A percentile compares a stretch with the other conserved stretches of the same genome.
Conservation (phyloP, 2,888 invertebrate genomes). For the Cheiracanthium punctorium region DNA sequence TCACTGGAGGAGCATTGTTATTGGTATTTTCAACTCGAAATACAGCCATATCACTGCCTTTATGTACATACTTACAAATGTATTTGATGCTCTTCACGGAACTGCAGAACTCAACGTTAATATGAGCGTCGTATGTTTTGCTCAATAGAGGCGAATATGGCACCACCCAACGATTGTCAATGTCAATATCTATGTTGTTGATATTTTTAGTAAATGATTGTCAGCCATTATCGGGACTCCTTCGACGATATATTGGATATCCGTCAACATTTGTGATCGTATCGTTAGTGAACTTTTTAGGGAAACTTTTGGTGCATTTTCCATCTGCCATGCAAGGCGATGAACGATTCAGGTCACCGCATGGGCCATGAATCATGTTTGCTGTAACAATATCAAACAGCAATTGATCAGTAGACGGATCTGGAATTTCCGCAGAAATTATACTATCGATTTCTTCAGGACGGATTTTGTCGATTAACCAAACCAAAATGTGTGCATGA, state of each 20-base stretch:
- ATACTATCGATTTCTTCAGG: not conserved
- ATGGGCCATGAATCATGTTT: conserved; percentile 24
- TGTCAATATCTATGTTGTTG: conserved; percentile 20
- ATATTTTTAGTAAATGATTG: conserved; percentile 26
- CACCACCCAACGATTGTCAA: conserved; percentile 1
- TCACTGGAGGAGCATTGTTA: conserved; percentile 6
- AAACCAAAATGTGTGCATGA: conserved; percentile 72
- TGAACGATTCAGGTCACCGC: conserved; percentile 22
- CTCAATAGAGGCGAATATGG: conserved; percentile 20
- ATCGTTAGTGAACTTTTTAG: conserved; percentile 21
- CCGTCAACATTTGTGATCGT: conserved; percentile 33
- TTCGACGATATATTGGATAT: conserved; percentile 42
- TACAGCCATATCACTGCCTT: conserved; percentile 39
- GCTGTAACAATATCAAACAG: conserved; percentile 2
- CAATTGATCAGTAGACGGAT: not conserved
- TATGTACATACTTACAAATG: conserved; percentile 24
- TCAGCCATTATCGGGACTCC: conserved; percentile 31
- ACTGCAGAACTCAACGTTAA: conserved; percentile 31
- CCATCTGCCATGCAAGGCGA: conserved; percentile 29
- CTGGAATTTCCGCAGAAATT: conserved; percentile 13
- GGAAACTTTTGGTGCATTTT: conserved; percentile 42
- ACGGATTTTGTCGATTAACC: not conserved
- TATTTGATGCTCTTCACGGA: conserved; percentile 34
- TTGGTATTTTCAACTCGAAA: conserved; percentile 21
- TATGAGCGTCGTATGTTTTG: conserved; percentile 22